Evolutionary conservation across 2,113 vertebrate genomes (phyloP).

Genomic region (Phaethon lepturus): DNA sequence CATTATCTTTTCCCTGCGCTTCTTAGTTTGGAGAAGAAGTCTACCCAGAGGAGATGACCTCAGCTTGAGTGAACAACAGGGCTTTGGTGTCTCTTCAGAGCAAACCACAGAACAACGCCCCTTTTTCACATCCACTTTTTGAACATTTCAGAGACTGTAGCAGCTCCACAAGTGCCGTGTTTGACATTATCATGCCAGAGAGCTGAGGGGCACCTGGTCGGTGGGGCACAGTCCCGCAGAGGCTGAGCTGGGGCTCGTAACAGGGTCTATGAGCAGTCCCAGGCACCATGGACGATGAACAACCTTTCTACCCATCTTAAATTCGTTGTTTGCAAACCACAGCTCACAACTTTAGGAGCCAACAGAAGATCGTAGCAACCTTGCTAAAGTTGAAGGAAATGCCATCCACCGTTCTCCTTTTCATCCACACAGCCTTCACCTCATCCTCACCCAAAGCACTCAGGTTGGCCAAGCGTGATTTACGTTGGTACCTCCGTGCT

Average conservation of each 20-base stretch:
- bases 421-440: background rate
- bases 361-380: rapidly evolving
- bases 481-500: background rate
- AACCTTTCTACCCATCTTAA: background rate
- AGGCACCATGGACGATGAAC: rapidly evolving
- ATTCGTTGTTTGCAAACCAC: background rate
- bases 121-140: background rate
- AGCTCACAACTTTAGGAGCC: background rate
- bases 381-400: background rate
- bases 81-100: background rate
- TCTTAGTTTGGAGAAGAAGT: background rate
- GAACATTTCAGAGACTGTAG: background rate
- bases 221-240: background rate
- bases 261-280: background rate
- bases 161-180: background rate
- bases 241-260: background rate
- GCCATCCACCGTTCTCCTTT: background rate
- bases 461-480: background rate
- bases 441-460: background rate
- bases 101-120: background rate
- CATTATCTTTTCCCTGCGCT: background rate
- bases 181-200: too few relatives aligned
- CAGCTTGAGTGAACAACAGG: background rate
- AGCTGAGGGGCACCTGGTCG: rapidly evolving
- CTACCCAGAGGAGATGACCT: background rate